These are phyloP conservation scores for Perdix hodgsoniae DNA, from an alignment of 2,797 vertebrate species.

Conservation along the genomic window DNA sequence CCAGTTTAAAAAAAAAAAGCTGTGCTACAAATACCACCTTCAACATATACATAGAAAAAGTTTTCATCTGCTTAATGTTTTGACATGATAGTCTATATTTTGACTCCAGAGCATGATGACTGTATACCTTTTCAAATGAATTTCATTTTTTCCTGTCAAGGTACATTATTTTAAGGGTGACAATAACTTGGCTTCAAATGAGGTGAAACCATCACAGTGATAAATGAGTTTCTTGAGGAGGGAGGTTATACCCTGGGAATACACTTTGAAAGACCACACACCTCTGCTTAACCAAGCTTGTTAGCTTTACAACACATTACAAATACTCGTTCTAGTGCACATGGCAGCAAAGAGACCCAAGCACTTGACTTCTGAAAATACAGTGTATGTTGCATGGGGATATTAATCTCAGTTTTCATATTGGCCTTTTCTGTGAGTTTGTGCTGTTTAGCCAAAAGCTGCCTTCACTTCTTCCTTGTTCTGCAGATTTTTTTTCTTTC, in stretches of 20 bases:
- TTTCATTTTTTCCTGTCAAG: conserved; percentile 80
- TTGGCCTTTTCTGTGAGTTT: conserved; percentile 1
- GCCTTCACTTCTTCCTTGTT: not conserved
- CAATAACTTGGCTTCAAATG: conserved; percentile 86
- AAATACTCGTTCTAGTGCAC: conserved; percentile 60
- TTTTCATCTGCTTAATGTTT: conserved; percentile 73
- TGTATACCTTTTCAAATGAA: conserved; percentile 80
- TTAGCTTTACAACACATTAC: conserved; percentile 69
- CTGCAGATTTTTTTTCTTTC: not conserved
- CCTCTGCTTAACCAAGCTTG: conserved; percentile 78
- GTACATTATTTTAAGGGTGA: conserved; percentile 84
- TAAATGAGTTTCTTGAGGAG: conserved; percentile 86
- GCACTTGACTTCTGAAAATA: conserved; percentile 75
- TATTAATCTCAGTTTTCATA: conserved; percentile 45
- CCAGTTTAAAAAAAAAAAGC: not conserved
- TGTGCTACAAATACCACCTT: conserved; percentile 67
- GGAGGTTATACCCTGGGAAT: conserved; percentile 65
- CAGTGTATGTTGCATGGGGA: conserved; percentile 23
- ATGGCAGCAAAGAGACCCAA: conserved; percentile 54
- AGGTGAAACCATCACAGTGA: conserved; percentile 90
- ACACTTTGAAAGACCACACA: conserved; percentile 89
- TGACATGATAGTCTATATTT: conserved; percentile 78
- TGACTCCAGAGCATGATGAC: conserved; percentile 78
- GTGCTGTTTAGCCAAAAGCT: not conserved
- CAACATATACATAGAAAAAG: not conserved